Conservation (phyloP, 2,888 invertebrate genomes). For the Acronicta psi region DNA sequence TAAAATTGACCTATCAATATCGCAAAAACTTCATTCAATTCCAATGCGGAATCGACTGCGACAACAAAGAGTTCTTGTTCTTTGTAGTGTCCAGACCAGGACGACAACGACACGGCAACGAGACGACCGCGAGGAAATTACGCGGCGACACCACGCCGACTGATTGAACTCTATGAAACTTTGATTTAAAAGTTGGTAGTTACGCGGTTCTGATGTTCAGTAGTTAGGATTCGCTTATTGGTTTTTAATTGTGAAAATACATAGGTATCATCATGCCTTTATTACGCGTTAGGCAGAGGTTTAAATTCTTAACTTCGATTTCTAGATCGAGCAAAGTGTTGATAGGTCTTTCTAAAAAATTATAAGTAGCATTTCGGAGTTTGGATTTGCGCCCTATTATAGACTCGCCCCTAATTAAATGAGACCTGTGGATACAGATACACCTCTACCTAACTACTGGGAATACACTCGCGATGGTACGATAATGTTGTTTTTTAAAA, state of each 20-base stretch:
- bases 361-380: too few species aligned
- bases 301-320: too few species aligned
- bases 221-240: not conserved
- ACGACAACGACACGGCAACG: conserved; percentile 47
- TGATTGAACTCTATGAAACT: conserved; percentile 52
- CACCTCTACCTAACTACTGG: too few species aligned
- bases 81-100: conserved; percentile 54
- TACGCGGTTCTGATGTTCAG: not conserved
- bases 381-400: too few species aligned
- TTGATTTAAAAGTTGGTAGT: conserved; percentile 13
- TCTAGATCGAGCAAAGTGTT: too few species aligned
- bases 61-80: conserved; percentile 54
- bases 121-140: conserved; percentile 55
- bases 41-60: conserved; percentile 46
- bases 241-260: not conserved
- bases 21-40: conserved; percentile 45
- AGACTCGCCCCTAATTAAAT: too few species aligned
- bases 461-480: too few species aligned
- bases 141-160: conserved; percentile 39
- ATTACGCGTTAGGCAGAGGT: too few species aligned
- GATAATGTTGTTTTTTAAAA: too few species aligned
- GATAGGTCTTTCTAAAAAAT: too few species aligned
- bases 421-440: too few species aligned
- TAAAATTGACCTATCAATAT: conserved; percentile 56
- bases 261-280: too few species aligned